Base-by-base conservation (phyloP, 2,113 vertebrate species). In the Lepus europaeus region DNA sequence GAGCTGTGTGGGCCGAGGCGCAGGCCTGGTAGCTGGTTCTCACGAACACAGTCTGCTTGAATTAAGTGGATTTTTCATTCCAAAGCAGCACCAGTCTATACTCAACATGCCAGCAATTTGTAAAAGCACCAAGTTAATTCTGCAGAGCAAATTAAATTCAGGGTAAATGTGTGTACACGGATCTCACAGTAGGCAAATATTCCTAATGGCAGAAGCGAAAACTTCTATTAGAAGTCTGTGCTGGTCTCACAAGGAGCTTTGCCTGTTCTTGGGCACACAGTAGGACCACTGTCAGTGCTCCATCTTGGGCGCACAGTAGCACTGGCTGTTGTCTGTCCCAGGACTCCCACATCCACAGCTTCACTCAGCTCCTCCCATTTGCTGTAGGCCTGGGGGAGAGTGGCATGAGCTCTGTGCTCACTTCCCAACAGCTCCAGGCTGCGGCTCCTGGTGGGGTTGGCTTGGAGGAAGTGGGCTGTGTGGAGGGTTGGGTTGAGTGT, bases 381-480 rank as follows among this genome's bases (percentile, higher is more conserved):
- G 45, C 45, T 45, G 45, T 45, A 45, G 45, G 45, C 45, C 45
- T 45, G 45, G 45, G 45, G 6, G 45, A 45, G 45, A 45, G 45
- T 6, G 45, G 45, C 45, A 6, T 7, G 45, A 7, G 45, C 45
- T 45, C 45, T 45, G 45, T 45, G 45, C 45, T 45, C 45, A 45
- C 45, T 45, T 45, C 45, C 39, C 45, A 45, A 45, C 6, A 45
- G 45, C 20, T 76, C 12, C 64, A 19, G 12, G 36, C 33, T 8
- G 45, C 5, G 6, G 45, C 56, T 79, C 31, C 64, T 33, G 17
- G n/a, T 11, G 4, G 45, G 31, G 20, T 25, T 14, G 2, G 36
- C 27, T n/a, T 2, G 63, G 13, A n/a, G 9, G 45, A 5, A 0
- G 9, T 1, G 0, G 45, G 39, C 5, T 6, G 0, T 4, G 79